A percentile compares a stretch with the other conserved stretches of the same genome.
These are phyloP conservation scores for Ovibos moschatus DNA, from an alignment of 2,113 vertebrate genomes.

Conservation along the genomic window DNA sequence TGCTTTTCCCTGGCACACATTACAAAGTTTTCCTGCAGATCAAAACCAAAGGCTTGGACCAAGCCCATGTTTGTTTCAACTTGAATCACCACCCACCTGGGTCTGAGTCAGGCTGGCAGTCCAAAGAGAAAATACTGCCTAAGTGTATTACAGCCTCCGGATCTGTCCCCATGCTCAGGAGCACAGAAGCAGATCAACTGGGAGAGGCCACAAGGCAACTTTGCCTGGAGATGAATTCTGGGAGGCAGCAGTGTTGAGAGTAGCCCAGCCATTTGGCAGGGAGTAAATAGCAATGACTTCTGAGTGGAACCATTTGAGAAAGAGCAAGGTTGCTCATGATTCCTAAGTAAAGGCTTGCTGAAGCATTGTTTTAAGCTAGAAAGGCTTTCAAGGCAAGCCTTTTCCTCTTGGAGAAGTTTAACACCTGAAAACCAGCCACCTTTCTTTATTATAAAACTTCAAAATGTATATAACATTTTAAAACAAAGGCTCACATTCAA, in stretches of 20 bases:
- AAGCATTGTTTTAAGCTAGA: neutral
- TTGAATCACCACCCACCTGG: slow-evolving; percentile 47
- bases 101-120: slow-evolving; percentile 51
- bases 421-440: slow-evolving; percentile 6
- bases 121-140: slow-evolving; percentile 49
- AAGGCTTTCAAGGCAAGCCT: slow-evolving; percentile 23
- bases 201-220: slow-evolving; percentile 13
- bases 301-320: slow-evolving; percentile 28
- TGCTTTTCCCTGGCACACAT: slow-evolving; percentile 55
- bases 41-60: slow-evolving; percentile 44
- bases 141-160: neutral
- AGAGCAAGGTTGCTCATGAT: slow-evolving; percentile 34
- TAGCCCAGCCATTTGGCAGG: slow-evolving; percentile 1
- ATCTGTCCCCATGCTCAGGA: neutral
- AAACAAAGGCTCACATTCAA: neutral
- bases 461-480: neutral
- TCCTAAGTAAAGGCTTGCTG: slow-evolving; percentile 29
- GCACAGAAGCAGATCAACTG: neutral
- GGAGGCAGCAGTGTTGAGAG: neutral
- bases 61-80: slow-evolving; percentile 26
- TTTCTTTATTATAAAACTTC: slow-evolving; percentile 31
- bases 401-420: slow-evolving; percentile 41
- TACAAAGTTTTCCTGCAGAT: slow-evolving; percentile 50
- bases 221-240: neutral
- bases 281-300: neutral